Evolutionary conservation across 2,888 invertebrate genomes (phyloP), one percentile per base, ranked within the genome.

Genomic region (Apamea anceps): DNA sequence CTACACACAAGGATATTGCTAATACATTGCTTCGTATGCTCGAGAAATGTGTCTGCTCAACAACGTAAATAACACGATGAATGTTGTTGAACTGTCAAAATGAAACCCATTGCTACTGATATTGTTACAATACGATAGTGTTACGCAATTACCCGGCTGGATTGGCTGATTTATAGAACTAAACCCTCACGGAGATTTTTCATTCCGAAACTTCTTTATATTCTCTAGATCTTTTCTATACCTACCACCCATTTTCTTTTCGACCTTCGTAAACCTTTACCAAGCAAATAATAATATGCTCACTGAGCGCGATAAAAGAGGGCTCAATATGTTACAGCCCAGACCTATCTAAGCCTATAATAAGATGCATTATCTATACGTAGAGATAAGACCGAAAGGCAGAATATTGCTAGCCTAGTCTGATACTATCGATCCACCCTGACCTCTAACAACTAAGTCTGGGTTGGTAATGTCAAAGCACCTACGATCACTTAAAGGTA

Each of bases 361-460:
- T 28, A 28, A 73, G 5, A 37, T n/a, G 21, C 25, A 63, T 60
- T 60, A 51, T 28, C 48, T 51, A 42, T 28, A 21, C n/a, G 42
- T 12, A 66, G n/a, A 60, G n/a, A 37, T 28, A 7, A 57, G 54
- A 72, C 48, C 15, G 72, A 81, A 54, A 83, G 6, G 57, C 42
- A 67, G 15, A 21, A 75, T 81, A 72, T 81, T 72, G 71, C 63
- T 28, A 12, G 42, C 72, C 62, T 85, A 21, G 32, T 81, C 67
- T 4, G 21, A 42, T 60, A 25, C 13, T 85, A 85, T 83, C 74
- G 85, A 85, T 67, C 72, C 66, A 37, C 13, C 66, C 48, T 81
- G 82, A 85, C 84, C 82, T 85, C 73, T 85, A 73, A 65, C 62
- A 75, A 77, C 71, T 13, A 8, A 60, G 74, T 7, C 66, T 60